Base-by-base conservation (phyloP, 2,888 invertebrate species). In the Ophonus ardosiacus region DNA sequence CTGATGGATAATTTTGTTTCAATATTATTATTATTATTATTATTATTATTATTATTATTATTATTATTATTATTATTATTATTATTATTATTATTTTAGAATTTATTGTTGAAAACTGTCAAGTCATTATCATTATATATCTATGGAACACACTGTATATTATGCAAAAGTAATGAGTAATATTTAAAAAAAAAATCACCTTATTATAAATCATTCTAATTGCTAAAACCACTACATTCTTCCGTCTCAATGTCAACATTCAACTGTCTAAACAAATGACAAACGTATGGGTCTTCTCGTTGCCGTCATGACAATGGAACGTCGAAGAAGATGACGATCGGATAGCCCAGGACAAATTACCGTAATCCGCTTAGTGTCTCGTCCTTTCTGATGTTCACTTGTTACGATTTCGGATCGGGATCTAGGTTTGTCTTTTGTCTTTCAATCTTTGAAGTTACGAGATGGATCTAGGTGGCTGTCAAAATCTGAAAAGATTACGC, bases 281-380 rank as follows among this genome's bases (percentile, higher is more conserved):
- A 74, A 74, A 74, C 71, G 71, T 15, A 51, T 43, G 10, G 6
- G 8, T 68, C 31, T 31, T 6, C 31, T 31, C 31, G 31, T 31
- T 31, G 8, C 24, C 24, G 63, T 63, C 68, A 68, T 68, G 71
- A 74, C 71, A 74, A 74, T 74, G 71, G 71, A 40, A 74, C 43
- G 40, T 74, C 43, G 71, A 74, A 74, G 71, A 74, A 74, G 71
- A 74, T 74, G 78, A 78, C 57, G 78, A 57, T 78, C 57, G 57
- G 56, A 78, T 56, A 78, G 71, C 17, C 18, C 43, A 78, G 81
- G 81, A 81, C 81, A 81, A 81, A 81, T 81, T 81, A 81, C 68
- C 65, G 81, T 81, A 81, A 81, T 65, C 81, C 68, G 43, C 65
- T 81, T 81, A 81, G 81, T 13, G 80, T 63, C 24, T 31, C 15